Evolutionary conservation across 2,888 invertebrate genomes (phyloP).

Genomic region (Dolomedes plantarius): DNA sequence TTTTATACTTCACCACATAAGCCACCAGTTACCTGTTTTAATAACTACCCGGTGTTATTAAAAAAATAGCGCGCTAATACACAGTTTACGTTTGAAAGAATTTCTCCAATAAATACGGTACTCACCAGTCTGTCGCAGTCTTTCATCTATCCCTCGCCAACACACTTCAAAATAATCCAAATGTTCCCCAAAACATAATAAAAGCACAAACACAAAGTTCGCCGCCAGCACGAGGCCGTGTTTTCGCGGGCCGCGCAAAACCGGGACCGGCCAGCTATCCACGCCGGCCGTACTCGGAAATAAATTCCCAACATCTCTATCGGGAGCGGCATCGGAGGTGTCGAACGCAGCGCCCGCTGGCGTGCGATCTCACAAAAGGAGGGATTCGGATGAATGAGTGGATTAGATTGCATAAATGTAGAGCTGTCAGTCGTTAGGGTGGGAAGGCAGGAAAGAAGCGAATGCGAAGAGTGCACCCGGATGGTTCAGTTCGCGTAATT

Average conservation of each 20-base stretch:
- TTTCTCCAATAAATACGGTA: too few relatives aligned
- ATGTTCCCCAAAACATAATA: not conserved
- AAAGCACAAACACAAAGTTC: not conserved
- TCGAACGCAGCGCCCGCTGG: not conserved
- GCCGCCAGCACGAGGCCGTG: not conserved
- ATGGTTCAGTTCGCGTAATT: too few relatives aligned
- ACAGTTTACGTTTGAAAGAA: too few relatives aligned
- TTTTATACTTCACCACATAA: too few relatives aligned
- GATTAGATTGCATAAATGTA: constrained; percentile 9
- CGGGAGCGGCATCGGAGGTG: not conserved
- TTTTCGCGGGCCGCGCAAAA: not conserved
- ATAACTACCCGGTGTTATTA: too few relatives aligned
- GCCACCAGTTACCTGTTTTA: too few relatives aligned
- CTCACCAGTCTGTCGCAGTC: too few relatives aligned
- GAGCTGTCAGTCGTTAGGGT: not conserved
- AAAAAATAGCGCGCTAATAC: too few relatives aligned
- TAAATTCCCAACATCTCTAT: not conserved
- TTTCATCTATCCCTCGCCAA: not conserved
- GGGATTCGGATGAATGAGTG: not conserved
- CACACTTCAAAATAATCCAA: not conserved
- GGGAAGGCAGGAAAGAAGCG: not conserved
- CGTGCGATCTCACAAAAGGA: not conserved
- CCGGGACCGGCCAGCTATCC: not conserved
- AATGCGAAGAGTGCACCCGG: too few relatives aligned
- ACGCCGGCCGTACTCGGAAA: not conserved